phyloP scores from a whole-genome alignment of 2,888 invertebrate species.

The Chymomyza caudatula region DNA sequence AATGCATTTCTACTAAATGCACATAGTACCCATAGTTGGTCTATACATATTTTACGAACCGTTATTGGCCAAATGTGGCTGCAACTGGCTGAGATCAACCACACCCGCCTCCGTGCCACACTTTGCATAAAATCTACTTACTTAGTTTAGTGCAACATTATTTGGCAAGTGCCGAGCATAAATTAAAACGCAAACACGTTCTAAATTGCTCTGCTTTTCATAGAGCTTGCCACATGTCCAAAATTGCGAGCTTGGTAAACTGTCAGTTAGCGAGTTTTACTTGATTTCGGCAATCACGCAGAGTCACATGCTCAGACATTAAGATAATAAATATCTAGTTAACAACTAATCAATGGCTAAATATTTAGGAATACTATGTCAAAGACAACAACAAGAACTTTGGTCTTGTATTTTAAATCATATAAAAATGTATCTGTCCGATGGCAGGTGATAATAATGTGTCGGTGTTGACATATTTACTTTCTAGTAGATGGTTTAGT shows the following conservation, averaged over 20 bases:
- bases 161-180: background rate
- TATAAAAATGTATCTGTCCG: background rate
- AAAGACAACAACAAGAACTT: background rate
- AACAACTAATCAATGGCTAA: background rate
- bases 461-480: too few species aligned
- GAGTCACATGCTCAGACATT: conserved; percentile 4
- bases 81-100: background rate
- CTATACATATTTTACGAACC: too few species aligned
- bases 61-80: background rate
- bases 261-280: background rate
- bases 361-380: background rate
- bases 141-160: background rate
- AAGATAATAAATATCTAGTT: conserved; percentile 5
- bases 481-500: background rate
- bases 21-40: background rate
- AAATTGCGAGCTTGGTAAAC: background rate
- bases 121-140: background rate
- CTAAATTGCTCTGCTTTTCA: background rate
- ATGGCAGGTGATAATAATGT: too few species aligned
- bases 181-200: background rate
- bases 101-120: background rate
- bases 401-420: background rate
- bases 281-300: background rate
- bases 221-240: background rate
- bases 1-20: background rate